Percentiles rank a stretch among this genome's conserved stretches.
These are phyloP conservation scores for Spisula subtruncata DNA, from an alignment of 2,888 invertebrate species.

Conservation along the genomic window DNA sequence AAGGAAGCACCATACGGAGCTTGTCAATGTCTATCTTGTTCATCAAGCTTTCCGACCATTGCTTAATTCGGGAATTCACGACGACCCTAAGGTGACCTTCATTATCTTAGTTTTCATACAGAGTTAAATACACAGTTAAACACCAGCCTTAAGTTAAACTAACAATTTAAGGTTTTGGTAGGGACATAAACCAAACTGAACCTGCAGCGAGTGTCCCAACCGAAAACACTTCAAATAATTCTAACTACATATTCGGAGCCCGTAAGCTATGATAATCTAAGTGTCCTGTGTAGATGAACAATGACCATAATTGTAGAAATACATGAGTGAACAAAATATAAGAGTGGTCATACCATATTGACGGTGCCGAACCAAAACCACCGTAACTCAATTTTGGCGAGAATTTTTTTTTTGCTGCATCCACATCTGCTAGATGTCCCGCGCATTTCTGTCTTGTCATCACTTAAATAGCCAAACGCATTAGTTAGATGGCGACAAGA, in stretches of 20 bases:
- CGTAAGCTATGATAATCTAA: too few relatives aligned
- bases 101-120: not conserved
- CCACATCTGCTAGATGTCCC: too few relatives aligned
- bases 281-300: too few relatives aligned
- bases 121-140: not conserved
- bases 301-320: too few relatives aligned
- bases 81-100: not conserved
- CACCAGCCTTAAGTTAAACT: not conserved
- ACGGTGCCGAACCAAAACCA: too few relatives aligned
- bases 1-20: not conserved
- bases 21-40: not conserved
- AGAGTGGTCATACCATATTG: too few relatives aligned
- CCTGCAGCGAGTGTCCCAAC: not conserved
- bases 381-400: too few relatives aligned
- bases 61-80: not conserved
- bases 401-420: too few relatives aligned
- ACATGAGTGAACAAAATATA: too few relatives aligned
- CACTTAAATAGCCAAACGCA: too few relatives aligned
- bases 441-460: too few relatives aligned
- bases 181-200: constrained; percentile 2
- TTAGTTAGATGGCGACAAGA: too few relatives aligned
- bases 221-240: not conserved
- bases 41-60: not conserved
- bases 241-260: not conserved
- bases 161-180: not conserved